phyloP scores from a whole-genome alignment of 1,140 invertebrate species.

The Aphelenchoides fujianensis region DNA sequence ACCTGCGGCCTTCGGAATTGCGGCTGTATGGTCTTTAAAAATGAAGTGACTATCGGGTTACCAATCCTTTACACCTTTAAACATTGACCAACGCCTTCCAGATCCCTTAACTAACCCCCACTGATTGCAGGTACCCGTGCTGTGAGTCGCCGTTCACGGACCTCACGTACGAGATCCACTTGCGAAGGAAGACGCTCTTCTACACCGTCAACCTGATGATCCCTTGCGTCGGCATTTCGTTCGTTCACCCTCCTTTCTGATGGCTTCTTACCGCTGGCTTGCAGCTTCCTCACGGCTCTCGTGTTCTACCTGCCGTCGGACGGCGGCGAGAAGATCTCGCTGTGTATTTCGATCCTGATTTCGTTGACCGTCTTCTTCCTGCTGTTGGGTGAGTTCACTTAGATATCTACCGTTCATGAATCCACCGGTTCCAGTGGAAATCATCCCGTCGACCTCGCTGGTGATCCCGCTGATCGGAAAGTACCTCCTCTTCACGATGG shows the following conservation, averaged over 20 bases:
- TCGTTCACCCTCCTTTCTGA: background rate
- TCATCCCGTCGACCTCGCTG: conserved; percentile 94
- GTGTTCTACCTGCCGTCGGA: conserved; percentile 98
- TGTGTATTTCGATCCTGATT: conserved; percentile 97
- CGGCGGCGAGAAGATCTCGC: conserved; percentile 93
- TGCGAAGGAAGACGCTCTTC: conserved; percentile 89
- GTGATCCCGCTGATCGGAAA: conserved; percentile 98
- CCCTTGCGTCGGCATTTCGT: conserved; percentile 83
- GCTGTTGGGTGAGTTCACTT: conserved; percentile 77
- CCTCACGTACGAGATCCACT: conserved; percentile 97
- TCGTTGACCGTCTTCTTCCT: conserved; percentile 99
- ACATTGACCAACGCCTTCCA: too few relatives aligned
- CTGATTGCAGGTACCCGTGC: conserved; percentile 79
- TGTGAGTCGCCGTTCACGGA: conserved; percentile 87
- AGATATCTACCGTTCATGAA: background rate
- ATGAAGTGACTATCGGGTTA: too few relatives aligned
- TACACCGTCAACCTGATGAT: conserved; percentile 95
- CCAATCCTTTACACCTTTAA: too few relatives aligned
- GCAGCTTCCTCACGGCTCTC: conserved; percentile 83
- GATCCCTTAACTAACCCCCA: too few relatives aligned
- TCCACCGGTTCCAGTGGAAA: conserved; percentile 81
- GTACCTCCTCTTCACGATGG: conserved; percentile 99
- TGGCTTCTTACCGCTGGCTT: conserved; percentile 11
- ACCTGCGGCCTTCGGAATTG: too few relatives aligned
- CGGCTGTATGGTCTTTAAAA: too few relatives aligned